Evolutionary conservation across 2,888 invertebrate genomes (phyloP).

Genomic region (Rhagonycha fulva): DNA sequence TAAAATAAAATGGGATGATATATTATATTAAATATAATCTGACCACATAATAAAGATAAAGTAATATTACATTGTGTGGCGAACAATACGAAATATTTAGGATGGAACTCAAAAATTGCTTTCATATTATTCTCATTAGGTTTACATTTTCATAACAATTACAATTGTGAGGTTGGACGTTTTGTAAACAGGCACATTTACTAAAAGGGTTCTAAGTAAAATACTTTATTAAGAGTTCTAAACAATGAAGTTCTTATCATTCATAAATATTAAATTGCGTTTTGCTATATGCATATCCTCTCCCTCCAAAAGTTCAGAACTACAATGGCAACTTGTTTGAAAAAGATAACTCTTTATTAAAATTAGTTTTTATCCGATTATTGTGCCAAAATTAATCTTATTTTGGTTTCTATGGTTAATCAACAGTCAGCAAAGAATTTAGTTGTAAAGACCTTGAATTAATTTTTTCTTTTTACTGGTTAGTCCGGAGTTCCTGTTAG

Average conservation of each 20-base stretch:
- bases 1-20: not conserved
- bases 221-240: not conserved
- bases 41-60: not conserved
- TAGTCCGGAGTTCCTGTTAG: too few relatives aligned
- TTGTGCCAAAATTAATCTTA: too few relatives aligned
- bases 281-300: not conserved
- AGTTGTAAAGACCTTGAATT: too few relatives aligned
- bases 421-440: too few relatives aligned
- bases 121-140: not conserved
- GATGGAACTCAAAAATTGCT: not conserved
- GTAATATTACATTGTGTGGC: not conserved
- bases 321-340: too few relatives aligned
- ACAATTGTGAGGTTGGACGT: not conserved
- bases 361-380: too few relatives aligned
- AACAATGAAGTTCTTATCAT: not conserved
- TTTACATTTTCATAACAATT: not conserved
- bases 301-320: not conserved
- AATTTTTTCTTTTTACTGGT: too few relatives aligned
- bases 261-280: not conserved
- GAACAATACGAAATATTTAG: not conserved
- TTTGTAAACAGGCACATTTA: not conserved
- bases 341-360: too few relatives aligned
- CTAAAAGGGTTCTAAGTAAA: not conserved
- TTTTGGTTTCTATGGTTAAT: too few relatives aligned
- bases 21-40: not conserved